Evolutionary conservation across 1,140 invertebrate genomes (phyloP).

Genomic region (Megathymus violae): DNA sequence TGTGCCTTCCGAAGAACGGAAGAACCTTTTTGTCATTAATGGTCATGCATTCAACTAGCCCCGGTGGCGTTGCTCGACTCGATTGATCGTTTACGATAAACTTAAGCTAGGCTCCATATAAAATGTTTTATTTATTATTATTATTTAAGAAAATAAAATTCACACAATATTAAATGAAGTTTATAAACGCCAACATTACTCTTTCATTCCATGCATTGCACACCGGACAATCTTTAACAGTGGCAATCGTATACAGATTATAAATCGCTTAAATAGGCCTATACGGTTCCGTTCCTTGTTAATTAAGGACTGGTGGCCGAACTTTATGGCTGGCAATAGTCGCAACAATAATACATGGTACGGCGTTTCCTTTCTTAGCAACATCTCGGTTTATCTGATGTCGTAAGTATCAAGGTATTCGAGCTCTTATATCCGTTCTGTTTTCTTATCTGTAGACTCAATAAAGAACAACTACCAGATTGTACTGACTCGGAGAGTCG

Average conservation of each 20-base stretch:
- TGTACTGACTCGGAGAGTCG: conserved; percentile 26
- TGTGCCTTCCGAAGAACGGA: not conserved
- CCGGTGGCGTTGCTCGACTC: not conserved
- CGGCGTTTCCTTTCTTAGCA: conserved; percentile 67
- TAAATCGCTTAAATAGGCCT: conserved; percentile 46
- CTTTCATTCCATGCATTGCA: conserved; percentile 18
- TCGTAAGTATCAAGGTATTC: conserved; percentile 48
- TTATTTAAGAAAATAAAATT: too few species aligned
- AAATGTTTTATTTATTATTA: too few species aligned
- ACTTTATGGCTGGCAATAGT: conserved; percentile 72
- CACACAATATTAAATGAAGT: not conserved
- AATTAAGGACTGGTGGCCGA: conserved; percentile 65
- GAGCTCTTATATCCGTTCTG: conserved; percentile 46
- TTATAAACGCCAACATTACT: conserved; percentile 4
- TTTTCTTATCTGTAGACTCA: conserved; percentile 58
- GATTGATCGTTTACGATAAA: not conserved
- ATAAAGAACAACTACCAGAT: conserved; percentile 50
- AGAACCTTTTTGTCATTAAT: not conserved
- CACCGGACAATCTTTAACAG: conserved; percentile 38
- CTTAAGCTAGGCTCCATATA: too few species aligned
- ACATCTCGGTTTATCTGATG: conserved; percentile 69
- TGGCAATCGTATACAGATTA: conserved; percentile 46
- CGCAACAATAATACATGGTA: conserved; percentile 76
- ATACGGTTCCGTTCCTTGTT: conserved; percentile 65
- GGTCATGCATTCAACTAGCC: not conserved